Base-by-base conservation (phyloP, 53 echinoderm and acorn worm genomes). In the Apostichopus leukothele region DNA sequence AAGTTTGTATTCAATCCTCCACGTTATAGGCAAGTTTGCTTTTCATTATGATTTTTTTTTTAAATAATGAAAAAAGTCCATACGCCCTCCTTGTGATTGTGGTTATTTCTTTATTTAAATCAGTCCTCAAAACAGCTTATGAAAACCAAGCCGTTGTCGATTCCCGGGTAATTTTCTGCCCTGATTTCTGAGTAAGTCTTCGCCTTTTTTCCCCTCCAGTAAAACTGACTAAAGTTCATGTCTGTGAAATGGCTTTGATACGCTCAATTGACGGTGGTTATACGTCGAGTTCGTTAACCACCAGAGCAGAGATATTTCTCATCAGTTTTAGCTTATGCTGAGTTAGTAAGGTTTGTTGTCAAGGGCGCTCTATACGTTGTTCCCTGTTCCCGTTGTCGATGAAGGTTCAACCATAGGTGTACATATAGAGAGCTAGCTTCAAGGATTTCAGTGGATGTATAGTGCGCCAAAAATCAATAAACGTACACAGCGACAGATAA, bases 241-340 rank as follows among this genome's bases (percentile, higher is more conserved):
- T 55, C 81, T 81, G 22, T 23, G 59, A 81, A 81, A 81, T 59
- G 54, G 55, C 25, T 59, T 53, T 59, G 81, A 81, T 81, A 20
- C 81, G 81, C 81, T 81, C 81, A 54, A 55, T 53, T 81, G 81
- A 59, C 50, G 52, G 16, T 77, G 52, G 39, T 51, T 77, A 50
- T 77, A 77, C 12, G 55, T 1, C 20, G 81, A 55, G 81, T 81
- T 81, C 81, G 81, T 81, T 81, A 81, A 81, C 81, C 81, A 81
- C n/a, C 22, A 21, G 81, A 53, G 19, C 18, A 81, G 19, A n/a
- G 14, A n/a, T 8, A 4, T 52, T 77, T 77, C 77, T 16, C 50
- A 51, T 77, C 16, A 14, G 50, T 12, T 77, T 52, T 7, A n/a
- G 60, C 81, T 81, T 12, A 5, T 4, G 14, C 79, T 79, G 79